Conservation (phyloP, 2,113 vertebrate species). For the Eupsittula cactorum region DNA sequence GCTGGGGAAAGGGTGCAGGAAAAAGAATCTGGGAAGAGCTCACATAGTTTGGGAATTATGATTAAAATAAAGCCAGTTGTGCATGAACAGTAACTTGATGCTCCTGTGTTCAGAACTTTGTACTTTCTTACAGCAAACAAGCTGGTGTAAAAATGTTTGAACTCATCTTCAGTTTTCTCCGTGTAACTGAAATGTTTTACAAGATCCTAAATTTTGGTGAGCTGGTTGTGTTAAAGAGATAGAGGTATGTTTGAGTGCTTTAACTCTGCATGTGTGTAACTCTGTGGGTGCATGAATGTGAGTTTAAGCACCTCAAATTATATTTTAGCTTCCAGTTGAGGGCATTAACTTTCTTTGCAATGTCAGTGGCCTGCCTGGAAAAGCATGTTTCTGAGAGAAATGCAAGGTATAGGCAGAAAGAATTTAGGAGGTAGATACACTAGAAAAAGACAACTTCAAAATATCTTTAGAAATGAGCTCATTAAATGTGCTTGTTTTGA, state of each 20-base stretch:
- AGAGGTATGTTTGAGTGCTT: background rate
- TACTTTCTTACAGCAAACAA: background rate
- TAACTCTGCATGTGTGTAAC: background rate
- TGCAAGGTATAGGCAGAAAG: constrained; percentile 45
- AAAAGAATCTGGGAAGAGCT: background rate
- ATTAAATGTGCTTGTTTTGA: constrained; percentile 52
- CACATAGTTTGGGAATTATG: background rate
- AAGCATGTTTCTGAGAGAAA: constrained; percentile 34
- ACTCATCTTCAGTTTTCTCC: background rate
- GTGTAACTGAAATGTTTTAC: background rate
- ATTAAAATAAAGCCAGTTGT: background rate
- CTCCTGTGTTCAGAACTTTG: background rate
- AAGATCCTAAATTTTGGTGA: background rate
- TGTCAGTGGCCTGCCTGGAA: constrained; percentile 26
- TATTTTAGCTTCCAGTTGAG: background rate
- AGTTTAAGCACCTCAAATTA: background rate
- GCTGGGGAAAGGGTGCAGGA: background rate
- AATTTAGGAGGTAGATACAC: background rate
- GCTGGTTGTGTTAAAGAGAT: background rate
- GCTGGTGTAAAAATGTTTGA: background rate
- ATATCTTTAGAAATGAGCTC: constrained; percentile 42
- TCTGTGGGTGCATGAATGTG: background rate
- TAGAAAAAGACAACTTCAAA: constrained; percentile 46
- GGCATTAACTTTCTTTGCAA: background rate
- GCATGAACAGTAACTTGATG: background rate